phyloP scores from a whole-genome alignment of 2,888 invertebrate genomes.

The Macaria liturata region DNA sequence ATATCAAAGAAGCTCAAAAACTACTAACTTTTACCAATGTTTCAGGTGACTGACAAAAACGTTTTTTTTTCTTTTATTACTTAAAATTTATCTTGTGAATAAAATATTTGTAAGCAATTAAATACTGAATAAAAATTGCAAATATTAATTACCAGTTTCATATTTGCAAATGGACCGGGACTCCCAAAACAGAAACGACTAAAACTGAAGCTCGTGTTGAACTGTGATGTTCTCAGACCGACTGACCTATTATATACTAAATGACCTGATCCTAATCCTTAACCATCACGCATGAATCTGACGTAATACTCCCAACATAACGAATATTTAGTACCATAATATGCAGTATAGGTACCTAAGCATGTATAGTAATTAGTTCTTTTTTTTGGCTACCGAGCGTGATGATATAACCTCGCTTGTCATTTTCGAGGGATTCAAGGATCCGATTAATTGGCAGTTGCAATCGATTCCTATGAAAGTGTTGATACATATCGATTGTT shows the following conservation, averaged over 20 bases:
- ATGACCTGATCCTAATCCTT: conserved; percentile 61
- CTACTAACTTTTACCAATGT: no score
- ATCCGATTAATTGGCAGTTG: conserved; percentile 52
- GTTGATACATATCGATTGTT: conserved; percentile 22
- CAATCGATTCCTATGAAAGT: conserved; percentile 24
- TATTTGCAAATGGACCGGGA: conserved; percentile 44
- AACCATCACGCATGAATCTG: conserved; percentile 57
- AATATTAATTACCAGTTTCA: conserved; percentile 72
- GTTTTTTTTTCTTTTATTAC: no score
- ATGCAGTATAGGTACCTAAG: conserved; percentile 42
- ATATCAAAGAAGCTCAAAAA: no score
- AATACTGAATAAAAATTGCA: neutral
- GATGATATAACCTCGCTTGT: conserved; percentile 59
- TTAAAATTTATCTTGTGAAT: neutral
- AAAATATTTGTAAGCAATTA: neutral
- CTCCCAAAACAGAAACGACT: conserved; percentile 39
- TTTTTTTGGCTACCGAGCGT: conserved; percentile 44
- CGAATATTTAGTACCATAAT: conserved; percentile 4
- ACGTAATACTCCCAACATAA: conserved; percentile 49
- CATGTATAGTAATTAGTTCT: conserved; percentile 57
- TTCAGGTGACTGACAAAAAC: no score
- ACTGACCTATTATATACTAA: conserved; percentile 72
- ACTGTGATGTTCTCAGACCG: conserved; percentile 53
- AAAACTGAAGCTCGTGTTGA: conserved; percentile 49
- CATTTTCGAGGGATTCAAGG: conserved; percentile 58